These are phyloP conservation scores for Ariolimax columbianus DNA, from an alignment of 2,888 invertebrate species.

Conservation along the genomic window DNA sequence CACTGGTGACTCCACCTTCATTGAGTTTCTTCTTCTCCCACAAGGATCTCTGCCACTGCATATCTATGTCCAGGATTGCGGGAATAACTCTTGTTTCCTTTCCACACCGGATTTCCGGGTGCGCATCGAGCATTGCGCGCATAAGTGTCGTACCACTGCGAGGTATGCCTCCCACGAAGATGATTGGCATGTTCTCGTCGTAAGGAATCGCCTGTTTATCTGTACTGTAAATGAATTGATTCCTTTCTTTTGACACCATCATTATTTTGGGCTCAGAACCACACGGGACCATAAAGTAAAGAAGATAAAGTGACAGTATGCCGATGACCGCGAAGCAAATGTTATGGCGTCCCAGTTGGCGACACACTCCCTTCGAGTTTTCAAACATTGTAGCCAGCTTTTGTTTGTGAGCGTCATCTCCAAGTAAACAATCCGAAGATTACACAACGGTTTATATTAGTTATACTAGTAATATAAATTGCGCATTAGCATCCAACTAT, in stretches of 20 bases:
- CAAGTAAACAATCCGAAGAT: no score
- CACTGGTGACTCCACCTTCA: constrained; percentile 85
- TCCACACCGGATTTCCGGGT: constrained; percentile 96
- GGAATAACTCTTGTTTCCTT: constrained; percentile 97
- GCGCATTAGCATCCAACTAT: no score
- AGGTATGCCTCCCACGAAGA: constrained; percentile 91
- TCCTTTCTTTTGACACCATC: constrained; percentile 67
- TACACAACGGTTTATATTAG: no score
- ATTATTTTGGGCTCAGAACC: constrained; percentile 58
- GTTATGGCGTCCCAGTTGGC: constrained; percentile 38
- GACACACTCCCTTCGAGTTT: constrained; percentile 45
- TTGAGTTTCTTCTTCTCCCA: constrained; percentile 65
- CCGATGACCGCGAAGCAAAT: constrained; percentile 24
- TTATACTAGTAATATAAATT: no score
- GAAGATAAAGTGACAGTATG: constrained; percentile 44
- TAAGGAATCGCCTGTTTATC: constrained; percentile 80
- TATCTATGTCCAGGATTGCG: constrained; percentile 93
- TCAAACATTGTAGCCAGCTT: no score
- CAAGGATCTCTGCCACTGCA: constrained; percentile 94
- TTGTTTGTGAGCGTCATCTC: no score
- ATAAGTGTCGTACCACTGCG: constrained; percentile 97
- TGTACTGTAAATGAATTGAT: constrained; percentile 67
- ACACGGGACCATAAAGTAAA: constrained; percentile 62
- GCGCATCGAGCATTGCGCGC: constrained; percentile 98
- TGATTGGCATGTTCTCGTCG: constrained; percentile 91